Evolutionary conservation across 2,888 invertebrate genomes (phyloP).

Genomic region (Dusona sp.): DNA sequence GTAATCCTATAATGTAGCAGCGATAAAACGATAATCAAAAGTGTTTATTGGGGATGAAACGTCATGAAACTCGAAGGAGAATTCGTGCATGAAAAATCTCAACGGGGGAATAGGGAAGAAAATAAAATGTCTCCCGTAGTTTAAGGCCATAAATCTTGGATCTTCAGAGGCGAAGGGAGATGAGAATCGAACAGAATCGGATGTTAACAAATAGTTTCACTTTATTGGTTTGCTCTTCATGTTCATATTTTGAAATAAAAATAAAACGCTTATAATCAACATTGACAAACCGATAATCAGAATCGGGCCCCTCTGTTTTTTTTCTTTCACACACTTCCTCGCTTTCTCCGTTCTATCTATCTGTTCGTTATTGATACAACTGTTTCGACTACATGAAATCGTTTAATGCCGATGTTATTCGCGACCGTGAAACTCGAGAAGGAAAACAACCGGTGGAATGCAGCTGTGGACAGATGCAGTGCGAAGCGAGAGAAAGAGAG

Average conservation of each 20-base stretch:
- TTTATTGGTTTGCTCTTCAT: not conserved
- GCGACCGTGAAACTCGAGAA: slow-evolving; percentile 48
- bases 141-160: not conserved
- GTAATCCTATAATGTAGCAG: slow-evolving; percentile 21
- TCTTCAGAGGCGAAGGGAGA: not conserved
- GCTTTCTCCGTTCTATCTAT: slow-evolving; percentile 22
- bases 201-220: not conserved
- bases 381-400: slow-evolving; percentile 37
- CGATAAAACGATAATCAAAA: slow-evolving; percentile 50
- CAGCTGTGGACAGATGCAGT: slow-evolving; percentile 60
- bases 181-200: not conserved
- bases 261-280: not conserved
- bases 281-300: not conserved
- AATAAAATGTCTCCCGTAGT: slow-evolving; percentile 3
- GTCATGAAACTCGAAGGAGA: slow-evolving; percentile 40
- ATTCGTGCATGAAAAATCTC: not conserved
- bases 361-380: slow-evolving; percentile 27
- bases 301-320: not conserved
- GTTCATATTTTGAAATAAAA: not conserved
- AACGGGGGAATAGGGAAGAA: not conserved
- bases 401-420: slow-evolving; percentile 57
- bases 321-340: not conserved
- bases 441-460: slow-evolving; percentile 60
- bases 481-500: slow-evolving; percentile 21
- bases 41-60: slow-evolving; percentile 18